phyloP scores from a whole-genome alignment of 2,113 vertebrate genomes.

The Xyliphius kryptos region DNA sequence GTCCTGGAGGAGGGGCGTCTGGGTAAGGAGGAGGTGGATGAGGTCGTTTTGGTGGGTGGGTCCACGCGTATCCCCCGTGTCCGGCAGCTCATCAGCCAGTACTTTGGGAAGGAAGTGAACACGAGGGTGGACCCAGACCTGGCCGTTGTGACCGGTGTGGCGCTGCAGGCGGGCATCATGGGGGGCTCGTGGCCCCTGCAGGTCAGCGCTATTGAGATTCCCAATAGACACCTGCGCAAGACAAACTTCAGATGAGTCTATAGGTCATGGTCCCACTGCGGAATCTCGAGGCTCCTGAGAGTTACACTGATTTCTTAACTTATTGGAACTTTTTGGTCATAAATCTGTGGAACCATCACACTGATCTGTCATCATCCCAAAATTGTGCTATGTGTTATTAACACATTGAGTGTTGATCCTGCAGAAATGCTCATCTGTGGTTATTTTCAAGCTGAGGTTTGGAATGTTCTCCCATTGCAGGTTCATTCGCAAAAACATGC shows the following conservation, averaged over 20 bases:
- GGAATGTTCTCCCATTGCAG: too few relatives aligned
- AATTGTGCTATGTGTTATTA: too few relatives aligned
- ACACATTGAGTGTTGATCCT: too few relatives aligned
- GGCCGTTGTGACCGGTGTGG: slow-evolving; percentile 87
- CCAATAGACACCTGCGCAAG: slow-evolving; percentile 86
- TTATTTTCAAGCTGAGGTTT: too few relatives aligned
- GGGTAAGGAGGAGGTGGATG: slow-evolving; percentile 78
- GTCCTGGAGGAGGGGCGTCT: slow-evolving; percentile 82
- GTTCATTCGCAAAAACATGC: too few relatives aligned
- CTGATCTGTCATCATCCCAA: too few relatives aligned
- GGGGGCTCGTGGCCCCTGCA: slow-evolving; percentile 94
- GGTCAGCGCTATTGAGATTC: slow-evolving; percentile 94
- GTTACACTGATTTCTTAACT: too few relatives aligned
- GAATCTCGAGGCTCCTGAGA: too few relatives aligned
- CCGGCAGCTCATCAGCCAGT: slow-evolving; percentile 79
- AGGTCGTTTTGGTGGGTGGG: slow-evolving; percentile 90
- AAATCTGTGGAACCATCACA: too few relatives aligned
- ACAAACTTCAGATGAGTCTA: slow-evolving; percentile 92
- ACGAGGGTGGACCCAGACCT: slow-evolving; percentile 91
- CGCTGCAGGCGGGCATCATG: slow-evolving; percentile 93
- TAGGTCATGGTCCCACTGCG: too few relatives aligned
- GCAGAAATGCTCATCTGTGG: too few relatives aligned
- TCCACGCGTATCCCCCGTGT: slow-evolving; percentile 92
- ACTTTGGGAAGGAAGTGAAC: slow-evolving; percentile 91
- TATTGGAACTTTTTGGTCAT: too few relatives aligned